phyloP scores from a whole-genome alignment of 2,797 vertebrate genomes.

The Botia kubotai region DNA sequence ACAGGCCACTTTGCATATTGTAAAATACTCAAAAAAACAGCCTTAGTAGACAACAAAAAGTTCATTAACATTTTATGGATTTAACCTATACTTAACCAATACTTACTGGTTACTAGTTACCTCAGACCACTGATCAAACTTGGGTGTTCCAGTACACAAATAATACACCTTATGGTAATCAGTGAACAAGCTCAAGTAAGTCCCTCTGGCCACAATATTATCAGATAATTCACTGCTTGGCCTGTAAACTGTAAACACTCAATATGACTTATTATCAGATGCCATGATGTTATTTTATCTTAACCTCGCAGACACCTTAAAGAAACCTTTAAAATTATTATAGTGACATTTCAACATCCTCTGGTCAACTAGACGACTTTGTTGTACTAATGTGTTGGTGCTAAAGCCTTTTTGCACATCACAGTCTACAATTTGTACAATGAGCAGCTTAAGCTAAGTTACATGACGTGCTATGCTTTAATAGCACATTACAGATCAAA shows the following conservation, averaged over 20 bases:
- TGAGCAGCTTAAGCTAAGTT: constrained; percentile 51
- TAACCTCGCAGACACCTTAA: constrained; percentile 4
- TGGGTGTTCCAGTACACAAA: constrained; percentile 9
- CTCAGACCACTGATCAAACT: background rate
- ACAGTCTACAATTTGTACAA: constrained; percentile 54
- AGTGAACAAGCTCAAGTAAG: background rate
- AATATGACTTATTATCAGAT: constrained; percentile 13
- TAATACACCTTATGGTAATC: constrained; percentile 20
- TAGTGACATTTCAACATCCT: constrained; percentile 34
- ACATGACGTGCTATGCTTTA: constrained; percentile 46
- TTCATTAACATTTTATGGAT: background rate
- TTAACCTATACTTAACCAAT: too few relatives aligned
- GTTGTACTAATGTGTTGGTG: constrained; percentile 32
- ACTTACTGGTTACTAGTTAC: too few relatives aligned
- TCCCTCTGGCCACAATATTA: constrained; percentile 1
- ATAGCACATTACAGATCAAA: constrained; percentile 32
- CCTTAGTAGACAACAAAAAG: constrained; percentile 11
- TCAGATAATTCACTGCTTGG: background rate
- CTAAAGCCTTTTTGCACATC: constrained; percentile 45
- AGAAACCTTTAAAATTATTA: constrained; percentile 28
- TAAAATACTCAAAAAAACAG: background rate
- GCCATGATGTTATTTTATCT: constrained; percentile 10
- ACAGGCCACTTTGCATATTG: constrained; percentile 55
- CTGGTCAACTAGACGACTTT: constrained; percentile 37
- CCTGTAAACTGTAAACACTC: constrained; percentile 21